Base-by-base conservation (phyloP, 2,113 vertebrate species). In the Melanerpes aurifrons region DNA sequence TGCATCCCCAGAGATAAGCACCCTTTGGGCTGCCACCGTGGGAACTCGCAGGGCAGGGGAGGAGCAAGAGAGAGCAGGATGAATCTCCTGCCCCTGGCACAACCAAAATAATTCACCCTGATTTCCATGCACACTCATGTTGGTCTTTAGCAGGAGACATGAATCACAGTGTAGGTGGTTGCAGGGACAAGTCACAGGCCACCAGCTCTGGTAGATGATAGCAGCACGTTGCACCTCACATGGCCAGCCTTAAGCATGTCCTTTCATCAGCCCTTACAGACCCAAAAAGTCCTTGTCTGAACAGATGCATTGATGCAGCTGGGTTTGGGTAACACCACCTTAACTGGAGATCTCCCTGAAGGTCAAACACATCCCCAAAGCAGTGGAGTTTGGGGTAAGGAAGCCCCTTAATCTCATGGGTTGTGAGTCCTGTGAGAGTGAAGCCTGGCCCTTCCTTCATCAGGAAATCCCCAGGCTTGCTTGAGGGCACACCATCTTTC, bases 361-460 rank as follows among this genome's bases (percentile, higher is more conserved):
- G 1, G 2, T 12, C 35, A 11, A 59, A 20, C 12, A 10, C 1
- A 0, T 11, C 29, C 32, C 22, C 69, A 8, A 2, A 71, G 29
- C 22, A 15, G 35, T 1, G 1, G 15, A 19, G 17, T 15, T 48
- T 21, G 25, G 26, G 31, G 3, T 3, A 25, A 28, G 16, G 26
- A 43, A 92, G 69, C 26, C 48, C 6, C 54, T 71, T 9, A 2
- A 48, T 17, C 70, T 35, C 70, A 17, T 0, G 5, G 77, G 31
- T 28, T 26, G 13, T 28, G 58, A 68, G 26, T 21, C 68, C 28
- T 1, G 0, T 0, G 2, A 54, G 54, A 48, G 9, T 3, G 1
- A 82, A 89, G 48, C 54, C 43, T 10, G 59, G 18, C 40, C 29
- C 0, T 0, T 6, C 24, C 21, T 71, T 67, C 5, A 1, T 56